A percentile compares a stretch with the other conserved stretches of the same genome.
These are phyloP conservation scores for Anthophora plumipes DNA, from an alignment of 2,888 invertebrate genomes.

Conservation along the genomic window DNA sequence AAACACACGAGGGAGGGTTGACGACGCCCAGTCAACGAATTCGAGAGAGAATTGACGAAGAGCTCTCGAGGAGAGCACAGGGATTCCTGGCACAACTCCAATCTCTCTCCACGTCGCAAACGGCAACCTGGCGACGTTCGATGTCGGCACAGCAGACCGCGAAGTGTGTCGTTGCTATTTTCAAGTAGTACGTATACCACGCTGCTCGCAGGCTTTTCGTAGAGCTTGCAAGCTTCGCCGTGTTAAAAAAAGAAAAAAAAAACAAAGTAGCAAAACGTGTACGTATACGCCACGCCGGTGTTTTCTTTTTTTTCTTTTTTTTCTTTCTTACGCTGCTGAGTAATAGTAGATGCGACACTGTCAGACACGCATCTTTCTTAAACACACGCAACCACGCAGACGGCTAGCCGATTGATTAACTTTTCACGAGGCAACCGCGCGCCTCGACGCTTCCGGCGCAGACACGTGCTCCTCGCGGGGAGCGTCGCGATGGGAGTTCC, in stretches of 20 bases:
- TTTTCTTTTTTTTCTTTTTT: too few relatives aligned
- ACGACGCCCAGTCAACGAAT: slow-evolving; percentile 43
- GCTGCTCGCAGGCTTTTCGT: slow-evolving; percentile 22
- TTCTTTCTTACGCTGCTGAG: too few relatives aligned
- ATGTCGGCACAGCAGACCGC: slow-evolving; percentile 64
- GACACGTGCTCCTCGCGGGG: slow-evolving; percentile 37
- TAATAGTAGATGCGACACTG: slow-evolving; percentile 23
- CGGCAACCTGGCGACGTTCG: slow-evolving; percentile 46
- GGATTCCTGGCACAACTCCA: slow-evolving; percentile 46
- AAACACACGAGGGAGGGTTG: neutral
- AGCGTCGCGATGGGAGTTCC: neutral
- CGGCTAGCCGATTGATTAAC: slow-evolving; percentile 27
- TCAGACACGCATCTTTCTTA: slow-evolving; percentile 19
- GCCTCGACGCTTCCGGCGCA: slow-evolving; percentile 34
- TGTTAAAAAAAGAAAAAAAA: too few relatives aligned
- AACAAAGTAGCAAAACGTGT: too few relatives aligned
- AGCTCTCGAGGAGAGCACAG: neutral
- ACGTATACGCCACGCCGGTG: too few relatives aligned
- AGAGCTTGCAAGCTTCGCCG: slow-evolving; percentile 12
- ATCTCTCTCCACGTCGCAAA: slow-evolving; percentile 20
- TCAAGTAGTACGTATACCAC: slow-evolving; percentile 74
- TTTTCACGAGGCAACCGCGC: slow-evolving; percentile 31
- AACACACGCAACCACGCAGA: neutral
- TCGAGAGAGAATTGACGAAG: slow-evolving; percentile 1
- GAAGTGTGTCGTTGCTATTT: slow-evolving; percentile 72